Base-by-base conservation (phyloP, 2,113 vertebrate genomes). In the Myrmecobius fasciatus region DNA sequence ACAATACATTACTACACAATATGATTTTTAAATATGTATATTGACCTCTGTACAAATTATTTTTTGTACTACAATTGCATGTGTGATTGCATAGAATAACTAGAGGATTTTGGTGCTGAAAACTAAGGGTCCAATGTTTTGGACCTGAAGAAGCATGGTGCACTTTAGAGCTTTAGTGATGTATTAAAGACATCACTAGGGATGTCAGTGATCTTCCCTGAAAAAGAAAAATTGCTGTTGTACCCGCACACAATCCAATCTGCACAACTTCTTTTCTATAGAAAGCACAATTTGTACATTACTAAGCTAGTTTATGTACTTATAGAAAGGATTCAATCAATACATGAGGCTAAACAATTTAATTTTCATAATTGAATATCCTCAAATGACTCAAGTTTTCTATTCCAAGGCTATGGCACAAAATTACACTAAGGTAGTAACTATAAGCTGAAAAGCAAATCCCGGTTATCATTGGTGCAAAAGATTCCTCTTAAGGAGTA, bases 221-320 rank as follows among this genome's bases (percentile, higher is more conserved):
- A 36, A 56, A 75, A 91, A 54, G 83, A 3, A 12, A 90, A 91
- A 47, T 90, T 26, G 28, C 25, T 90, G 10, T 67, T 53, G 9
- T 52, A 1, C n/a, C 26, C 51, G n/a, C n/a, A n/a, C n/a, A n/a
- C n/a, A n/a, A n/a, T n/a, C 95, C 95, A 92, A 95, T 93, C 8
- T 92, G 43, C 91, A 53, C 17, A 83, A 47, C 0, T 91, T 56
- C 26, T 52, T 93, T 24, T 51, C 67, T 92, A 91, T 3, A 60
- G 48, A 31, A 10, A 46, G 20, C 25, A 89, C 11, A 24, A 9
- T 60, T 31, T n/a, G 51, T 17, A 36, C 52, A 52, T 28, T 47
- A 56, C 52, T 89, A 60, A 89, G 83, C 83, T 52, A 52, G 51
- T 52, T 91, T 51, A 92, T 52, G 25, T 88, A 67, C 51, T 90